Base-by-base conservation (phyloP, 2,113 vertebrate genomes). In the Corythoichthys intestinalis region DNA sequence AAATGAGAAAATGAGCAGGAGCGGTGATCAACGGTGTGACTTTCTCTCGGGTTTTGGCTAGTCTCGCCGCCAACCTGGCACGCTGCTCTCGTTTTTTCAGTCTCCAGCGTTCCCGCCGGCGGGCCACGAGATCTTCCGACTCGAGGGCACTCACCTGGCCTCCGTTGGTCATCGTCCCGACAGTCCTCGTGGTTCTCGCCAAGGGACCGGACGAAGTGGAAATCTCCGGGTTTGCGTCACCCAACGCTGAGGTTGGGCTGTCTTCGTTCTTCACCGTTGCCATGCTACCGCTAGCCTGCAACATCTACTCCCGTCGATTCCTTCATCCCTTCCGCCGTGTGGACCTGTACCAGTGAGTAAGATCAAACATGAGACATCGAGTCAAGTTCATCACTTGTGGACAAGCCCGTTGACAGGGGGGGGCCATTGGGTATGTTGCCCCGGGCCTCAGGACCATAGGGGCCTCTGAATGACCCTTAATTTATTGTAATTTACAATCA, bases 81-180 rank as follows among this genome's bases (percentile, higher is more conserved):
- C 91, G 86, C 75, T 93, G 92, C 69, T 92, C 90, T 54, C 90
- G 76, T 72, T 93, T 93, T 78, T 92, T 93, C 49, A 92, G 82
- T 34, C 92, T 83, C 92, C 92, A 93, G 4, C 85, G 84, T 72
- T 93, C 92, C 49, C 92, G 80, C 37, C 91, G 90, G 41, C 69
- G 90, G 28, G 92, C 89, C 0, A 86, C 87, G 34, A 57, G 89
- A 76, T 93, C 91, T 65, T 92, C 91, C 0, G 85, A 79, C 78
- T 38, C 56, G 1, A 71, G 20, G 37, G 47, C 37, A 20, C 50
- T 14, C 0, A 70, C 20, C 12, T 73, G 72, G 77, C 72, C 82
- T 62, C 79, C 76, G 50, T 86, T 90, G 67, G 79, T 66, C 11
- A 79, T 38, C 69, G 41, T 72, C 59, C 79, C 67, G 44, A 20